phyloP scores from a whole-genome alignment of 2,113 vertebrate species.

The Baryphthengus martii region DNA sequence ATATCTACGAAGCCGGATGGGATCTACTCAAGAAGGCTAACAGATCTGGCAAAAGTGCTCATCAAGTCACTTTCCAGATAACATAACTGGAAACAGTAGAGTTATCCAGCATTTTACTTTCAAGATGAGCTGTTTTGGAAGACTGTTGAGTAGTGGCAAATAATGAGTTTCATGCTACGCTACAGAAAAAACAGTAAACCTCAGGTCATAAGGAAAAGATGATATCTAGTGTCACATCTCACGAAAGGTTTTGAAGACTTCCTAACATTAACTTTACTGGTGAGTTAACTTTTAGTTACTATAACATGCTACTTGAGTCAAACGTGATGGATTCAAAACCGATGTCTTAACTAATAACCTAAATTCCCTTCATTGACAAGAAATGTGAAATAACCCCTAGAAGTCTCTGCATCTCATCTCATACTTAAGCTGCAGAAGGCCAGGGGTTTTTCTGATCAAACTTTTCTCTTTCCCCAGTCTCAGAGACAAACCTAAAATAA shows the following conservation, averaged over 20 bases:
- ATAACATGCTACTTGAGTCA: not conserved
- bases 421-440: not conserved
- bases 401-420: not conserved
- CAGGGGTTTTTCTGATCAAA: not conserved
- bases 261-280: not conserved
- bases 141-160: not conserved
- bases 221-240: not conserved
- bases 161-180: accelerated
- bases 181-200: not conserved
- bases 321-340: not conserved
- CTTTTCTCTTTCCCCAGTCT: not conserved
- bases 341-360: not conserved
- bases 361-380: not conserved
- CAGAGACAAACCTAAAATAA: slow-evolving; percentile 11
- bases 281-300: not conserved
- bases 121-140: not conserved
- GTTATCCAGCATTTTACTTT: not conserved
- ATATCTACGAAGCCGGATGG: no score
- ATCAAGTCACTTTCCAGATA: not conserved
- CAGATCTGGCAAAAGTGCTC: no score
- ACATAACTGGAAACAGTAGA: not conserved
- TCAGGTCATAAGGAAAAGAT: not conserved
- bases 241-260: not conserved
- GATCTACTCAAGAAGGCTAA: no score
- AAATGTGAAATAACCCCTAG: not conserved